Base-by-base conservation (phyloP, 1,140 invertebrate species). In the Zeugodacus cucurbitae region DNA sequence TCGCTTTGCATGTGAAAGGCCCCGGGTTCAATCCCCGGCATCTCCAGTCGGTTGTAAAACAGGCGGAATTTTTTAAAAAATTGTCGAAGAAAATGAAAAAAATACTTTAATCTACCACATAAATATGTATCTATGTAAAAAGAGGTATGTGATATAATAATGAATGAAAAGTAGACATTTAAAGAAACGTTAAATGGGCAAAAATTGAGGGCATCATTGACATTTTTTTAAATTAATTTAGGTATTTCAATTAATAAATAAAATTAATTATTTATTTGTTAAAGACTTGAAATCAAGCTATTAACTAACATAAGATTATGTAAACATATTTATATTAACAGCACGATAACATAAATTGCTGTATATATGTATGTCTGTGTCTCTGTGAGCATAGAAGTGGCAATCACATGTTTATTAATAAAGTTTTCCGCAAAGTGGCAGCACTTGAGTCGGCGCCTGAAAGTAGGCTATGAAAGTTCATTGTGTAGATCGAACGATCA, bases 1-100 rank as follows among this genome's bases (percentile, higher is more conserved):
- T 96, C 96, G 96, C 96, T 97, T 97, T 96, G 96, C 96, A 97
- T 97, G 96, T 96, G 96, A 96, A 96, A 97, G 96, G 96, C 96
- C 96, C 96, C 95, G 96, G 96, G 96, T 96, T 96, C 96, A 95
- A 96, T 96, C 96, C 96, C 95, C 95, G 95, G 95, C 95, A 95
- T 95, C 95, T 96, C 95, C 95, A 96, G 92, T 88, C 29, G 74
- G 37, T 82, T 26, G 58, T 26, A 26, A 82, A 14, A 82, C 41
- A 48, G 20, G 41, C 37, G 20, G 22, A 11, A 5, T 37, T 48
- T 82, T 82, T 48, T 44, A 82, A 41, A 82, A 29, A n/a, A n/a
- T n/a, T n/a, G n/a, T 78, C 26, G 8, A 29, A 70, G 37, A 70
- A 34, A 70, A 70, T 29, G 1, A 14, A 29, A 34, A 34, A 14